Percentiles rank a stretch among this genome's conserved stretches.
Conservation (phyloP, 2,888 invertebrate genomes). For the Perithous albicinctus region DNA sequence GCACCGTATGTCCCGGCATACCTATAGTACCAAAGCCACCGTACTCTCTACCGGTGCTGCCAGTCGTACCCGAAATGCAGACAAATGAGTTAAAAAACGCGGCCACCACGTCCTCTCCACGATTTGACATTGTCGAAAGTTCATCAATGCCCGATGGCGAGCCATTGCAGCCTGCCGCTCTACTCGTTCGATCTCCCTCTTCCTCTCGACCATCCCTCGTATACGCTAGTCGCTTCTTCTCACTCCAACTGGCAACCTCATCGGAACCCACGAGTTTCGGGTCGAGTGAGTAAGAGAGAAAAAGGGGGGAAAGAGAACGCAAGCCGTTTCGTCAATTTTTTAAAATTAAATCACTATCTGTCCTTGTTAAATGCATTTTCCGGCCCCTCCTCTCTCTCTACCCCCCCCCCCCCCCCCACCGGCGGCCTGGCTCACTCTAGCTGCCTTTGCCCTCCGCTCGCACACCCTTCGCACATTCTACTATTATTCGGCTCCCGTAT, state of each 20-base stretch:
- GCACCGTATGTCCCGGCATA: constrained; percentile 34
- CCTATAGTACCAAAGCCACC: constrained; percentile 1
- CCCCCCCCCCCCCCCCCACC: constrained; percentile 54
- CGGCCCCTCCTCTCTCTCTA: constrained; percentile 65
- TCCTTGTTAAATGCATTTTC: constrained; percentile 85
- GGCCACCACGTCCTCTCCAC: constrained; percentile 79
- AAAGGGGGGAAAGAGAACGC: constrained; percentile 30
- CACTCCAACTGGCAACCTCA: background rate
- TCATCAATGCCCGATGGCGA: constrained; percentile 83
- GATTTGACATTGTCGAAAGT: constrained; percentile 85
- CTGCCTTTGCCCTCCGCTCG: constrained; percentile 25
- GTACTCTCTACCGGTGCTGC: constrained; percentile 33
- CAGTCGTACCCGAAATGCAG: constrained; percentile 80
- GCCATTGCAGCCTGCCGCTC: constrained; percentile 63
- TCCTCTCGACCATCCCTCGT: constrained; percentile 17
- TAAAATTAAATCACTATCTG: constrained; percentile 85
- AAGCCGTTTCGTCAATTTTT: constrained; percentile 84
- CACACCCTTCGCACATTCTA: constrained; percentile 36
- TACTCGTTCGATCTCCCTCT: constrained; percentile 63
- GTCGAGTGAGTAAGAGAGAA: constrained; percentile 22
- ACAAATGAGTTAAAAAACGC: constrained; percentile 83
- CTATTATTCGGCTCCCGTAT: constrained; percentile 35
- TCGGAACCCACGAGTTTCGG: constrained; percentile 48
- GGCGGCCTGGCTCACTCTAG: constrained; percentile 42
- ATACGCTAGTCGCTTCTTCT: background rate